Base-by-base conservation (phyloP, 2,797 vertebrate species). In the Sparus aurata region DNA sequence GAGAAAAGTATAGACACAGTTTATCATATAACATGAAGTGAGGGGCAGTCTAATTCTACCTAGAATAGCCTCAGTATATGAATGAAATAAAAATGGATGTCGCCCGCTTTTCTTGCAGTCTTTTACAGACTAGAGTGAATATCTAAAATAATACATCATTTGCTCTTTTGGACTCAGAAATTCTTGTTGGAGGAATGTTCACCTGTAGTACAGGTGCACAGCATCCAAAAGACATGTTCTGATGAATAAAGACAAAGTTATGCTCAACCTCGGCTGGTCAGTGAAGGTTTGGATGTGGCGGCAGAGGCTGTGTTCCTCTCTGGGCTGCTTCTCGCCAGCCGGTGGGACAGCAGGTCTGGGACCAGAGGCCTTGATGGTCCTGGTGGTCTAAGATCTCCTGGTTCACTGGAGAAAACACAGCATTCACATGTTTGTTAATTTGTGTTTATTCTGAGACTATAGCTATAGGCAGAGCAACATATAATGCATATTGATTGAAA, bases 301-400 rank as follows among this genome's bases (percentile, higher is more conserved):
- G 71, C 79, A 52, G 70, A 69, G 16, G 55, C 46, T 3, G 18
- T 0, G 12, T 74, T 90, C 69, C 84, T 92, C n/a, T 87, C 89
- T 57, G 88, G 88, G 74, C 70, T 77, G 50, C 61, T 70, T 80
- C 89, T 84, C 69, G 85, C 34, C 61, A 88, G 73, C 18, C 87
- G 84, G 69, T 91, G 93, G 76, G 90, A 88, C 69, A 87, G 76
- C 11, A 87, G 86, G 74, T 92, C 94, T 62, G 92, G 91, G 69
- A 90, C 90, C 62, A 91, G 81, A 78, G 89, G 85, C 34, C 87
- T 88, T 70, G 85, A 77, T 50, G 81, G 77, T 46, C 43, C 70
- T 49, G 54, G 59, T n/a, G 76, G 34, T 72, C 89, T 92, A 61
- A 76, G 46, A 41, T 92, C 86, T 4, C 90, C 91, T 53, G 85